Base-by-base conservation (phyloP, 2,888 invertebrate species). In the Ornithoptera priamus region DNA sequence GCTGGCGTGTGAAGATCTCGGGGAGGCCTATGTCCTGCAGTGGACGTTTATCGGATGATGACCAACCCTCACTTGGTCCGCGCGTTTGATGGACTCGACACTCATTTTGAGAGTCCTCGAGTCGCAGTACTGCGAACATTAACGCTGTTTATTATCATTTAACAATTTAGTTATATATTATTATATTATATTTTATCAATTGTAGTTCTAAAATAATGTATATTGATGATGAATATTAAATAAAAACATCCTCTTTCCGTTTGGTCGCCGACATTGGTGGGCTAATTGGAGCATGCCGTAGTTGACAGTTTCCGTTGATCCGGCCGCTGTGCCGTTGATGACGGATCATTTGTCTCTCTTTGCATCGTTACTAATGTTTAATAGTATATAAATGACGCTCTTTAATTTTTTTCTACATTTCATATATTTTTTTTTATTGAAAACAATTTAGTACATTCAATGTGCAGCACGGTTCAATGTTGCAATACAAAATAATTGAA, bases 241-340 rank as follows among this genome's bases (percentile, higher is more conserved):
- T 4, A 50, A 5, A 18, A 50, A 50, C 18, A 50, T 15, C 39
- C 39, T 39, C 15, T 15, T 50, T 50, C 18, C 50, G 50, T 50
- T 50, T 50, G 50, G 39, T 8, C 7, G 39, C 64, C 57, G 69
- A 74, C 76, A 74, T 75, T 76, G 72, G 74, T 58, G 66, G 74
- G 76, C 60, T 72, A 78, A 81, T 73, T 78, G 74, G 81, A 81
- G 80, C 81, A 75, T 78, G 73, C 59, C 65, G 72, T 69, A 69
- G 62, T 71, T 73, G 77, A 73, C 78, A 71, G 73, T 74, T 74
- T 77, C 75, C 71, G 75, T 65, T 67, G 73, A n/a, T 70, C 70
- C 36, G 57, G 46, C 60, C 36, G 68, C 62, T 67, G 67, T 73
- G 50, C 62, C 30, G 72, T 73, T 74, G 60, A 73, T 70, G 71